Base-by-base conservation (phyloP, 2,797 vertebrate species). In the Rhinogobio ventralis region DNA sequence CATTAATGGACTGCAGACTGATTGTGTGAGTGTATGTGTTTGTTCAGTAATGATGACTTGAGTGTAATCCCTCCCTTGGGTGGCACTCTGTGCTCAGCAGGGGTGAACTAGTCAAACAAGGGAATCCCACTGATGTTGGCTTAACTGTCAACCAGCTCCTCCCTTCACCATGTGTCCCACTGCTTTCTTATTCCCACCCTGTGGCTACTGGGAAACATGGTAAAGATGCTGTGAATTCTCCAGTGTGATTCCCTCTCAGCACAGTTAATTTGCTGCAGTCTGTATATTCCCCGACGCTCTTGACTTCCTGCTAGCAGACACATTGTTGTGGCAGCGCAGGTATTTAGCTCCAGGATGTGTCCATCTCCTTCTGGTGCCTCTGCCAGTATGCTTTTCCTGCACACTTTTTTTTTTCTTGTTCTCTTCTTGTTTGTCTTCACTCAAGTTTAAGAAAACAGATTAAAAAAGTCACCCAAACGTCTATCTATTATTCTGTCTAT, bases 11-110 rank as follows among this genome's bases (percentile, higher is more conserved):
- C 73, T 78, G 53, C 75, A 8, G 74, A 39, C 79, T 77, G 72
- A 51, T 17, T 86, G 85, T 82, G 51, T 71, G 30, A 57, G 84
- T 36, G n/a, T 45, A n/a, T 45, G 69, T 85, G 85, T 86, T 82
- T 86, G 74, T 85, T 73, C 55, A 28, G 66, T 80, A 74, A 76
- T 51, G 15, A 66, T 72, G 36, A 82, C 79, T 82, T 67, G 45
- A 68, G 72, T 68, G 69, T 72, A 64, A 62, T 84, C 46, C 42
- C 66, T 75, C 72, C 45, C 78, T 25, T 84, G 86, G 83, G 64
- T 68, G 53, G 55, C 67, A 79, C 66, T 72, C 28, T 79, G 53
- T 84, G 55, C 75, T 84, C 83, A 79, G 83, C n/a, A 51, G 83
- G 67, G 53, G 42, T 72, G 55, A 46, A 85, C 67, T 72, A 85